Percentiles rank a stretch among this genome's conserved stretches.
These are phyloP conservation scores for Temnopleurus reevesii DNA, from an alignment of 53 echinoderm and acorn worm species.

Conservation along the genomic window DNA sequence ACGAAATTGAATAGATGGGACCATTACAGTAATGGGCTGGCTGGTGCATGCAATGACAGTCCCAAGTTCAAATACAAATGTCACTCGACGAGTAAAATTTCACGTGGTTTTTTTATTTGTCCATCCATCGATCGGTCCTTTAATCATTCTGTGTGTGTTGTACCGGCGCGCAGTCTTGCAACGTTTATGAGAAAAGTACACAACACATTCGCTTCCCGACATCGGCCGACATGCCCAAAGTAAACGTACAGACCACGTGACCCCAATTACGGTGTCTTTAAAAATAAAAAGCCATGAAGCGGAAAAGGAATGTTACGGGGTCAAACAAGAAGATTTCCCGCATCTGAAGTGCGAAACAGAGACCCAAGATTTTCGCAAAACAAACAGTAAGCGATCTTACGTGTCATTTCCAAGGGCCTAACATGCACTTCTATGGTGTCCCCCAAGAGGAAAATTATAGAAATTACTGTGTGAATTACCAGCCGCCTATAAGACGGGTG, in stretches of 20 bases:
- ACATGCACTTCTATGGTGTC: conserved; percentile 39
- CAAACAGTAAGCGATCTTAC: conserved; percentile 13
- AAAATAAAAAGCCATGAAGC: background rate
- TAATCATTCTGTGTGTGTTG: conserved; percentile 28
- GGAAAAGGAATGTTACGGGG: background rate
- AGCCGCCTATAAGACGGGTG: background rate
- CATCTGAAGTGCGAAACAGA: background rate
- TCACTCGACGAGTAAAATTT: conserved; percentile 28
- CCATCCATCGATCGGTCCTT: conserved; percentile 36
- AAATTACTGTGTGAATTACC: background rate
- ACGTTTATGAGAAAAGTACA: conserved; percentile 44
- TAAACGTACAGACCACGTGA: background rate
- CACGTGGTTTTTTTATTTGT: conserved; percentile 33
- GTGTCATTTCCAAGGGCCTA: background rate
- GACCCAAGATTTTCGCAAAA: too few species aligned
- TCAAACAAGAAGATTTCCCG: background rate
- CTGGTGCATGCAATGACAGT: background rate
- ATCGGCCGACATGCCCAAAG: background rate
- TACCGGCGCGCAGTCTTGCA: background rate
- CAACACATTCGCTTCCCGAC: background rate
- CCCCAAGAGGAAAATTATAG: conserved; percentile 14
- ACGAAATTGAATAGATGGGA: conserved; percentile 48
- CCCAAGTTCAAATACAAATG: conserved; percentile 62
- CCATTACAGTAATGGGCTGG: conserved; percentile 23
- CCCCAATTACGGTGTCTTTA: background rate